Percentiles rank a stretch among this genome's conserved stretches.
phyloP scores from a whole-genome alignment of 2,888 invertebrate genomes.

The Emmelina monodactyla region DNA sequence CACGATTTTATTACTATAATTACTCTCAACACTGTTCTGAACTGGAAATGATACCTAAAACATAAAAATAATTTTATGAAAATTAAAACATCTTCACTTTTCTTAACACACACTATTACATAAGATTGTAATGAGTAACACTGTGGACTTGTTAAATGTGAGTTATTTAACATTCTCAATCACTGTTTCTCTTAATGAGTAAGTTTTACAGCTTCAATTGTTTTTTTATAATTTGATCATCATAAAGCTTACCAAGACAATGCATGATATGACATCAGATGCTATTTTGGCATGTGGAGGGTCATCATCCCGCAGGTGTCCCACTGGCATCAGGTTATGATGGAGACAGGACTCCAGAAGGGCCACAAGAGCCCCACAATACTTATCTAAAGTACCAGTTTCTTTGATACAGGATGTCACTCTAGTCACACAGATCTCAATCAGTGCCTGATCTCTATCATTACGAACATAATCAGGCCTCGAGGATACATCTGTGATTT shows the following conservation, averaged over 20 bases:
- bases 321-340: conserved; percentile 83
- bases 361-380: conserved; percentile 83
- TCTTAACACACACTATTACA: too few species aligned
- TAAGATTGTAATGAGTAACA: too few species aligned
- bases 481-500: conserved; percentile 83
- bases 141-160: too few species aligned
- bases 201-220: too few species aligned
- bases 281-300: conserved; percentile 97
- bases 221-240: too few species aligned
- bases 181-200: too few species aligned
- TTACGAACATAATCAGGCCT: conserved; percentile 83
- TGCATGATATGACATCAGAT: conserved; percentile 92
- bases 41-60: conserved; percentile 53
- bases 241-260: conserved; percentile 78
- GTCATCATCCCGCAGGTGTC: conserved; percentile 77
- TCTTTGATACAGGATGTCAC: conserved; percentile 91
- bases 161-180: too few species aligned
- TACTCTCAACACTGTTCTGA: conserved; percentile 58
- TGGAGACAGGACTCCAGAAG: conserved; percentile 87
- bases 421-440: conserved; percentile 92
- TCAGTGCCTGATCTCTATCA: conserved; percentile 92
- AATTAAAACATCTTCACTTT: too few species aligned
- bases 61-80: too few species aligned
- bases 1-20: conserved; percentile 68
- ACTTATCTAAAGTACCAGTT: conserved; percentile 84